A percentile compares a stretch with the other conserved stretches of the same genome.
These are phyloP conservation scores for Saxidomus purpurata DNA, from an alignment of 1,140 invertebrate genomes.

Conservation along the genomic window DNA sequence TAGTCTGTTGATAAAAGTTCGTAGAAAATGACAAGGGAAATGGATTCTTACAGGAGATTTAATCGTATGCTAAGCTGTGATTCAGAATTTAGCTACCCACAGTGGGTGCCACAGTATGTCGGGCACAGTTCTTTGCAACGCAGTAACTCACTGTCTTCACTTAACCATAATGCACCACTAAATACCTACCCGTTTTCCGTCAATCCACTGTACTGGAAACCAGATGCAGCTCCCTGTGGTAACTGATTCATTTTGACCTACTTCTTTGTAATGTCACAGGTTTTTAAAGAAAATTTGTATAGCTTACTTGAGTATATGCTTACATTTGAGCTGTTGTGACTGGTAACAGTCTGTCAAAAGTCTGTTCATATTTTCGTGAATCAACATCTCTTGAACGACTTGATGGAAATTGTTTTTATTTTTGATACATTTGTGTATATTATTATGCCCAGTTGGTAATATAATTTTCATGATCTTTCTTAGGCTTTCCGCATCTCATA, in stretches of 20 bases:
- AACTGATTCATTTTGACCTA: not conserved
- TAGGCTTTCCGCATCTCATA: too few relatives aligned
- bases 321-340: too few relatives aligned
- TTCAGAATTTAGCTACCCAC: not conserved
- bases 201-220: not conserved
- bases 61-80: not conserved
- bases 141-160: not conserved
- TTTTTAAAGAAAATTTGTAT: too few relatives aligned
- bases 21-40: not conserved
- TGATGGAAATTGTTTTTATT: too few relatives aligned
- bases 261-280: not conserved
- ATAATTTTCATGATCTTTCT: too few relatives aligned
- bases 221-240: not conserved
- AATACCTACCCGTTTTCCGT: not conserved
- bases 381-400: too few relatives aligned
- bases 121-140: not conserved
- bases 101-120: not conserved
- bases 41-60: not conserved
- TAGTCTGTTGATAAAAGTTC: too few relatives aligned
- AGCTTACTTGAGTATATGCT: too few relatives aligned
- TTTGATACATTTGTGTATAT: too few relatives aligned
- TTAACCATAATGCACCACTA: not conserved
- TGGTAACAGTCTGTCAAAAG: too few relatives aligned
- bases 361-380: too few relatives aligned
- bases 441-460: too few relatives aligned